Evolutionary conservation across 2,888 invertebrate species (phyloP), one percentile per base, ranked within the genome.

Genomic region (Cosmopolites sordidus): DNA sequence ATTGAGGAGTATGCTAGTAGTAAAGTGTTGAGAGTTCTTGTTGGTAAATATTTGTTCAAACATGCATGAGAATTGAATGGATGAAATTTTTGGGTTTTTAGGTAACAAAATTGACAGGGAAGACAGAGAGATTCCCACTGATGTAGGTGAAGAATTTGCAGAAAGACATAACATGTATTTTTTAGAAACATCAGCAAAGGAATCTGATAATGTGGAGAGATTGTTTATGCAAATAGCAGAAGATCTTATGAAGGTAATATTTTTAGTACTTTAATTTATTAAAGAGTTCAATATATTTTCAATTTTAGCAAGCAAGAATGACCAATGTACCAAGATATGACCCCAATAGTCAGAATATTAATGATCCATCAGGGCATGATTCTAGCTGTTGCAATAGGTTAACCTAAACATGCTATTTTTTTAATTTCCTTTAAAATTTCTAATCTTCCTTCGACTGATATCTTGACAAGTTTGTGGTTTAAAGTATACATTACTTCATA

Each of bases 81-180:
- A 15, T 8, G 29, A 6, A 29, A 8, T 6, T 29, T 29, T 11
- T 29, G n/a, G 4, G 14, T 16, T 56, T 51, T 12, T 66, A 92
- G 92, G 93, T 64, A 98, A 98, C 75, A 98, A 98, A 82, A 94
- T 93, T 67, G 98, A 98, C 75, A 83, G 95, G 64, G 93, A 94
- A 70, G 95, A 95, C 72, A 80, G 96, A 62, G 97, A 98, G 79
- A 91, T 96, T 67, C 97, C 97, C 1, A 86, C 88, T 18, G 88
- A 92, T 69, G 92, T 97, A 42, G 98, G 96, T 1, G 92, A 92
- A 74, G 92, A 94, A 72, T 98, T 98, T 78, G 92, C 97, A 15
- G 90, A 91, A 68, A 83, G 92, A 63, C 92, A 97, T 69, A 91
- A 92, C 66, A 98, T 98, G 93, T 94, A 95, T 74, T 98, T 96